Percentiles rank a stretch among this genome's conserved stretches.
These are phyloP conservation scores for Phalacrocorax aristotelis DNA, from an alignment of 2,113 vertebrate species.

Conservation along the genomic window DNA sequence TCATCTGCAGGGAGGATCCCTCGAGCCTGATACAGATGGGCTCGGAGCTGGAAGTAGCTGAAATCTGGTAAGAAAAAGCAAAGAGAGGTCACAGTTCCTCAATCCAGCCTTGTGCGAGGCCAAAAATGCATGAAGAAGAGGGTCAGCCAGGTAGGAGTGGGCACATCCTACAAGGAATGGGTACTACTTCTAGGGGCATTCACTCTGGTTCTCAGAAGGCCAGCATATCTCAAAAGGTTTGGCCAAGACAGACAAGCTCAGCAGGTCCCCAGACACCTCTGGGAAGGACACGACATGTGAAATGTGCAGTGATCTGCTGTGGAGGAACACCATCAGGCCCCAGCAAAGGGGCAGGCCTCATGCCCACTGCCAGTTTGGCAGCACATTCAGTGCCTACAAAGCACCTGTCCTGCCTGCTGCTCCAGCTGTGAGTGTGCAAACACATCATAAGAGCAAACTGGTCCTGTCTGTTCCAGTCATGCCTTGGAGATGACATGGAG, in stretches of 20 bases:
- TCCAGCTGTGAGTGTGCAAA: background rate
- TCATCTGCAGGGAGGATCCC: constrained; percentile 88
- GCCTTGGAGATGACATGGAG: background rate
- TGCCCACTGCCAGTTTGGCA: background rate
- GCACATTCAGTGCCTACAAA: background rate
- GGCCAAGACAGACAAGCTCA: background rate
- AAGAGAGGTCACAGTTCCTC: background rate
- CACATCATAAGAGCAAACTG: background rate
- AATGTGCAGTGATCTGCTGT: background rate
- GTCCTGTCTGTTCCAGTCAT: background rate
- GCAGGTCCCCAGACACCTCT: background rate
- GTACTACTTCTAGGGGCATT: background rate
- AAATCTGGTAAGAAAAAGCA: constrained; percentile 64
- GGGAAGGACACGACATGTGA: background rate
- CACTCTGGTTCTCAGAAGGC: background rate
- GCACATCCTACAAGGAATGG: background rate
- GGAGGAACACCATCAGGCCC: background rate
- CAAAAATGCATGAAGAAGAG: background rate
- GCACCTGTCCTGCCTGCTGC: background rate
- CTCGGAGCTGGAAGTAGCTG: constrained; percentile 91
- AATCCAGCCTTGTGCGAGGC: background rate
- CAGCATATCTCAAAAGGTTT: background rate
- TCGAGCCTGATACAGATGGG: constrained; percentile 91
- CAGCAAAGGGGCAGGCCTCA: background rate
- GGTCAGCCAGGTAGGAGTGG: background rate